These are phyloP conservation scores for Limnodromus scolopaceus DNA, from an alignment of 2,797 vertebrate genomes.

Conservation along the genomic window DNA sequence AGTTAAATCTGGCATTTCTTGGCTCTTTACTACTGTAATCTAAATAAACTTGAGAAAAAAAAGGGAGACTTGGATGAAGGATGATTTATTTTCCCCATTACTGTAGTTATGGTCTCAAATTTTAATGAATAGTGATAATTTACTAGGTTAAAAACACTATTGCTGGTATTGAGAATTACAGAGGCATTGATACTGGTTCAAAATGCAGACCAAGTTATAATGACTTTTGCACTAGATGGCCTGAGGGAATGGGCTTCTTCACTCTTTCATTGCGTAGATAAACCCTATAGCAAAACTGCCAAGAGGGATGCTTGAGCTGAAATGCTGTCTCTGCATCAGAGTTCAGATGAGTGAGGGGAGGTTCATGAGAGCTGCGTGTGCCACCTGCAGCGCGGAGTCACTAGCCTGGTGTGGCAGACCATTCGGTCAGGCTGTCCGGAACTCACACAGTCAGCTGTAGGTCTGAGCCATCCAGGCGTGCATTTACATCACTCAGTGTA, in stretches of 20 bases:
- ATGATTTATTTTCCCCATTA: not conserved
- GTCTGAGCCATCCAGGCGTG: not conserved
- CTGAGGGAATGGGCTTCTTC: not conserved
- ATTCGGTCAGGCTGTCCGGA: not conserved
- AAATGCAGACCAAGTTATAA: not conserved
- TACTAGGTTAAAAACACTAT: not conserved
- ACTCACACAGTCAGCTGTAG: not conserved
- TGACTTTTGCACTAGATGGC: not conserved
- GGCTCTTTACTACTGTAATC: not conserved
- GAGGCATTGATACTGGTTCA: not conserved
- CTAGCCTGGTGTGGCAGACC: rapidly evolving
- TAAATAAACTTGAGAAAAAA: not conserved
- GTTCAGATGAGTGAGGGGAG: not conserved
- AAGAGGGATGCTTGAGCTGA: not conserved
- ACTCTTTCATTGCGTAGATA: not conserved
- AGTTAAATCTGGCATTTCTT: not conserved
- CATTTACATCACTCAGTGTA: not conserved
- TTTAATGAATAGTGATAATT: not conserved
- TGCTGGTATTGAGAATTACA: not conserved
- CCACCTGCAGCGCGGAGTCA: not conserved
- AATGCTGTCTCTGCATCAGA: not conserved
- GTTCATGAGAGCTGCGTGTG: not conserved
- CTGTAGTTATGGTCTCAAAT: not conserved
- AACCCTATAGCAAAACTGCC: not conserved
- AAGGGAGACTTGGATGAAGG: not conserved